Evolutionary conservation across 2,888 invertebrate genomes (phyloP).

Genomic region (Phytoseiulus persimilis): DNA sequence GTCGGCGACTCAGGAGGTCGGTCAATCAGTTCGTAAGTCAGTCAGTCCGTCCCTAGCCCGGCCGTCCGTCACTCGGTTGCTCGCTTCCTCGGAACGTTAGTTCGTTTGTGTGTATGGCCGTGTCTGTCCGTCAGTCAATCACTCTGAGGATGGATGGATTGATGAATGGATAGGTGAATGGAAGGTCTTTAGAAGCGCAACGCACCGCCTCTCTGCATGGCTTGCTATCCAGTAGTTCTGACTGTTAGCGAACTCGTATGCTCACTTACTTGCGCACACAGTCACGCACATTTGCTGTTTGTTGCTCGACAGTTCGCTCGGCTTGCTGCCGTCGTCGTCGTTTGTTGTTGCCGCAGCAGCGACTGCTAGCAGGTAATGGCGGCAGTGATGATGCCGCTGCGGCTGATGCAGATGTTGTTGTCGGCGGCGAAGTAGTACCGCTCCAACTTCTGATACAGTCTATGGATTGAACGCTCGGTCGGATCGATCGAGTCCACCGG

Average conservation of each 20-base stretch:
- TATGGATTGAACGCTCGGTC: too few species aligned
- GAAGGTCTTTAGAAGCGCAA: neutral
- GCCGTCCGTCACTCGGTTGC: neutral
- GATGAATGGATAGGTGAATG: neutral
- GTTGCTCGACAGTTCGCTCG: neutral
- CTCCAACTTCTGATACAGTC: too few species aligned
- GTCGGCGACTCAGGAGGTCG: neutral
- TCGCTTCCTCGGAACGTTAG: neutral
- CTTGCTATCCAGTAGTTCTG: neutral
- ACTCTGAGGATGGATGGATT: neutral
- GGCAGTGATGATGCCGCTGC: neutral
- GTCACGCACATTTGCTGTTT: neutral
- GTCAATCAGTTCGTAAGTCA: neutral
- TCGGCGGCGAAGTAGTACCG: too few species aligned
- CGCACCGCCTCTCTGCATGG: neutral
- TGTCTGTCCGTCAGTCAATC: slow-evolving; percentile 5
- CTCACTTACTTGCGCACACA: neutral
- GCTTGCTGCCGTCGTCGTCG: neutral
- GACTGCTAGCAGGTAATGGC: neutral
- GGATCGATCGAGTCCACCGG: too few species aligned
- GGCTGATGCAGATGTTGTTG: neutral
- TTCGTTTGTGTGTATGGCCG: slow-evolving; percentile 5
- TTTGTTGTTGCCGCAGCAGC: neutral
- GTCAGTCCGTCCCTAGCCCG: neutral
- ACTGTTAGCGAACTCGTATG: neutral